phyloP scores from a whole-genome alignment of 2,888 invertebrate species.

The Frankliniella fusca region DNA sequence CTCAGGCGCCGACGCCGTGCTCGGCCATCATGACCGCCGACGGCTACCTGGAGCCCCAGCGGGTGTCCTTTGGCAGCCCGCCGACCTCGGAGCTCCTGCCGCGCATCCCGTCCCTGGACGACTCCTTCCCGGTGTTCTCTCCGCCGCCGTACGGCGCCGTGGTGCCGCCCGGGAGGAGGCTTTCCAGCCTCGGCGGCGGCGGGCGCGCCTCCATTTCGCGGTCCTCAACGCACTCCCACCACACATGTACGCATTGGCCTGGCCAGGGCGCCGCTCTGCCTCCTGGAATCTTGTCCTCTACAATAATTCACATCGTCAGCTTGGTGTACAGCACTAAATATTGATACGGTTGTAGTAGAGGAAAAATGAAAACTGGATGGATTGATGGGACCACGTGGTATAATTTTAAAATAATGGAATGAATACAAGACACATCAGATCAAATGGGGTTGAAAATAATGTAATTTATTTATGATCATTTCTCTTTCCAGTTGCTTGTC shows the following conservation, averaged over 20 bases:
- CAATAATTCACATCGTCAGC: no score
- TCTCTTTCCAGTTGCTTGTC: no score
- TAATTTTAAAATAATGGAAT: no score
- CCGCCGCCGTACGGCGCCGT: slow-evolving; percentile 64
- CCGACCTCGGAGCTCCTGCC: slow-evolving; percentile 62
- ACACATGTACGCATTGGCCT: slow-evolving; percentile 66
- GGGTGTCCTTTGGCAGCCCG: slow-evolving; percentile 76
- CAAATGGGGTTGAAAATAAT: no score
- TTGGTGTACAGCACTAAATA: no score
- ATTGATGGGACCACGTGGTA: no score
- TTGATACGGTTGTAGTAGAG: no score
- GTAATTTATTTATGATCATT: no score
- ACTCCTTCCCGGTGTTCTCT: slow-evolving; percentile 80
- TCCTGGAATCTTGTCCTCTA: no score
- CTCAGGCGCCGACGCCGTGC: slow-evolving; percentile 72
- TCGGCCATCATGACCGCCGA: slow-evolving; percentile 82
- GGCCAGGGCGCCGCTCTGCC: neutral
- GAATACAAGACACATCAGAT: no score
- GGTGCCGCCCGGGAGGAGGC: slow-evolving; percentile 46
- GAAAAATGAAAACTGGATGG: no score
- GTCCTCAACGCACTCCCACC: slow-evolving; percentile 79
- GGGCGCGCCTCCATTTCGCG: slow-evolving; percentile 66
- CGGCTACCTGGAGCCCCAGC: slow-evolving; percentile 77
- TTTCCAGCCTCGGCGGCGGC: slow-evolving; percentile 46
- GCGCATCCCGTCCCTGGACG: slow-evolving; percentile 60